Base-by-base conservation (phyloP, 2,888 invertebrate genomes). In the Archips crataeganus region DNA sequence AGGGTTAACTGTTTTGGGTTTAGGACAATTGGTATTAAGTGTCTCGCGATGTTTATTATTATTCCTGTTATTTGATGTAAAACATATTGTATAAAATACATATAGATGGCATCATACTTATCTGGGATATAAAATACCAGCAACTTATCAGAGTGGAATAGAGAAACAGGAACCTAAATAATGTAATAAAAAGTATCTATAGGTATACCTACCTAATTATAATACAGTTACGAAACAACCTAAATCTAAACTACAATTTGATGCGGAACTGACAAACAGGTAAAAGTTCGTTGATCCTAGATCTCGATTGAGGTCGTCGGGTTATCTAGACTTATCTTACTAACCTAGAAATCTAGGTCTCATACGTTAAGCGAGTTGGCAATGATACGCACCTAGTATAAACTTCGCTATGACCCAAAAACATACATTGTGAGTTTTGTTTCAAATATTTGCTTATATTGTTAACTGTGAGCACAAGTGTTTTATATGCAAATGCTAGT, bases 381-480 rank as follows among this genome's bases (percentile, higher is more conserved):
- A 64, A 23, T 47, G 70, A 64, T 64, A 70, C 64, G 64, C 57
- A 42, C 59, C 59, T 39, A 71, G 51, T n/a, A n/a, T 60, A 65
- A 65, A 34, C 47, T 60, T 65, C 65, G 60, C 65, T 39, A 39
- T 71, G 65, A 71, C 71, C 65, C 42, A 65, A 8, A 51, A 11
- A 60, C 65, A 54, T 63, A 57, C 15, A 62, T 60, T 36, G 10
- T 57, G 32, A 39, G 39, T 6, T 60, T 60, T 13, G 36, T 49
- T 15, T 49, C n/a, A 49, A 49, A n/a, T 54, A 32, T 13, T 34
- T 60, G 36, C 13, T 36, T 11, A n/a, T 10, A 11, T 60, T 60
- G 9, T 4, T n/a, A n/a, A 13, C 57, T 57, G 45, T 45, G 45
- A 11, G 45, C 45, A 45, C 11, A 49, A n/a, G 49, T 49, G n/a